Evolutionary conservation across 2,113 vertebrate species (phyloP).

Genomic region (Mesitornis unicolor): DNA sequence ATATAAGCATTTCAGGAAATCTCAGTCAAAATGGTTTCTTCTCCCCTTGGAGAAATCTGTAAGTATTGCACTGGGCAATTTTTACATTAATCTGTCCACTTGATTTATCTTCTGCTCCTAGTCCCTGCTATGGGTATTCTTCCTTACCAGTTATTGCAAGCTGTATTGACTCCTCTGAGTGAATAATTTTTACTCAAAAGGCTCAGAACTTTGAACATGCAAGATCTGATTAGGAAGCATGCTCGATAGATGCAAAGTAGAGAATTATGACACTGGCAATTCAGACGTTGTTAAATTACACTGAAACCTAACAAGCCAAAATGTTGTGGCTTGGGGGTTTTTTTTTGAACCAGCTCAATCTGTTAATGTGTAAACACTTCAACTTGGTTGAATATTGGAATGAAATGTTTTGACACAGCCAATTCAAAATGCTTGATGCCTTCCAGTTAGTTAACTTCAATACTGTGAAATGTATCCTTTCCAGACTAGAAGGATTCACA

Average conservation of each 20-base stretch:
- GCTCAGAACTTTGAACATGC: not conserved
- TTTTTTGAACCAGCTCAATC: slow-evolving; percentile 8
- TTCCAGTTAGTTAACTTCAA: slow-evolving; percentile 50
- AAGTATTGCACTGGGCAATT: not conserved
- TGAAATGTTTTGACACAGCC: slow-evolving; percentile 52
- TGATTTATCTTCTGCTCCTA: not conserved
- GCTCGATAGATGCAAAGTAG: not conserved
- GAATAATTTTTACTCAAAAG: not conserved
- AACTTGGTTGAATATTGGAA: slow-evolving; percentile 31
- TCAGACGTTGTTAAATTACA: not conserved
- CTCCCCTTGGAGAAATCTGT: not conserved
- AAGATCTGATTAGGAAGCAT: not conserved
- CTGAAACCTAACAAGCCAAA: slow-evolving; percentile 24
- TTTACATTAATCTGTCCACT: not conserved
- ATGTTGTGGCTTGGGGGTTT: not conserved
- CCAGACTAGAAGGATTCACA: not conserved
- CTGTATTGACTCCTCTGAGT: not conserved
- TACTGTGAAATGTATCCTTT: slow-evolving; percentile 40
- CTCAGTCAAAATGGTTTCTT: not conserved
- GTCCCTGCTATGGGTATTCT: not conserved
- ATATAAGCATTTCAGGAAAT: not conserved
- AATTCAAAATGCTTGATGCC: slow-evolving; percentile 26
- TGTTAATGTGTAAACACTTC: slow-evolving; percentile 40
- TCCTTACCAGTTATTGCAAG: not conserved
- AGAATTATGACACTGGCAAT: slow-evolving; percentile 14